A percentile compares a stretch with the other conserved stretches of the same genome.
These are phyloP conservation scores for Clarias batrachus DNA, from an alignment of 2,113 vertebrate species.

Conservation along the genomic window DNA sequence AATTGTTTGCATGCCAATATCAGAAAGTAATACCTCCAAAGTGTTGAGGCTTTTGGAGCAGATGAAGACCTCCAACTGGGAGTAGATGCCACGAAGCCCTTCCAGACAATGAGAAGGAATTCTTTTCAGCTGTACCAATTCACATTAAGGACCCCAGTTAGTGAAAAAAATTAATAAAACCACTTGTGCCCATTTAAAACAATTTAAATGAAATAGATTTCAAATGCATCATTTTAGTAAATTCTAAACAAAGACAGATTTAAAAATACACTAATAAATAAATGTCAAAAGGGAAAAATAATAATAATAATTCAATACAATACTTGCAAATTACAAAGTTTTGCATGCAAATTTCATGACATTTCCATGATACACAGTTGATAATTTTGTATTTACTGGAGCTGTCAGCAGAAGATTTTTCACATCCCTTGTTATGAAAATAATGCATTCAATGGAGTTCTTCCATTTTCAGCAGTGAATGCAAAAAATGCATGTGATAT, in stretches of 20 bases:
- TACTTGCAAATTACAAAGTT: neutral
- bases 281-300: no score
- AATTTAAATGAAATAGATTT: neutral
- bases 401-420: no score
- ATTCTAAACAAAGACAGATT: neutral
- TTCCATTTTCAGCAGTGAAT: no score
- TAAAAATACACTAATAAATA: no score
- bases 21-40: conserved; percentile 75
- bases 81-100: conserved; percentile 88
- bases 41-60: conserved; percentile 86
- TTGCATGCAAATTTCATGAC: neutral
- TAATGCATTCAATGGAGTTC: no score
- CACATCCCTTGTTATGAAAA: no score
- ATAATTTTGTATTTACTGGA: neutral
- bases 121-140: conserved; percentile 71
- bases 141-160: neutral
- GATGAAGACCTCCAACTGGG: conserved; percentile 87
- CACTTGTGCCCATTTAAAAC: neutral
- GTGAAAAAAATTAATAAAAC: neutral
- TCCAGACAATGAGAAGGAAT: conserved; percentile 86
- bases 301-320: no score
- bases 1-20: neutral
- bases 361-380: neutral
- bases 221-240: neutral
- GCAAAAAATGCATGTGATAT: no score